Evolutionary conservation across 2,113 vertebrate genomes (phyloP), one percentile per base, ranked within the genome.

Genomic region (Verasper variegatus): DNA sequence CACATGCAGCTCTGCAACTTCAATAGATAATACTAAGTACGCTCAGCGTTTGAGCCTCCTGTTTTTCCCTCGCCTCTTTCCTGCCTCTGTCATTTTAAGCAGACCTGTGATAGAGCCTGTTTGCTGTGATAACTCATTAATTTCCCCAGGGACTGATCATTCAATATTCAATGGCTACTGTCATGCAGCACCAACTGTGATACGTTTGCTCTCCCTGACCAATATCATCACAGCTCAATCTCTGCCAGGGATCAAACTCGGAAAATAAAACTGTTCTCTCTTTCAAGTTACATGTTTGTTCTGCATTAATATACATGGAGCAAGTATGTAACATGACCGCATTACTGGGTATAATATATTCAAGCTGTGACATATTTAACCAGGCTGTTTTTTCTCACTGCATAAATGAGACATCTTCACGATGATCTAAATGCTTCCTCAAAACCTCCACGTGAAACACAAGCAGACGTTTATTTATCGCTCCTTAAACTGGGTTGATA

Each of bases 141-240:
- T 94, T 94, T 95, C 93, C 93, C 93, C 70, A 0, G 81, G 74
- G 85, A 63, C 77, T 67, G 85, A 88, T 93, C 86, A 90, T 89
- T 93, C 88, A 93, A 91, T 92, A 94, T 93, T 91, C 94, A 93
- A 86, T 85, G 87, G 83, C 81, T 69, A 73, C 67, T 82, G 81
- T 85, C 88, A 77, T 81, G 78, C 64, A 52, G 79, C 82, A 71
- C 66, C 69, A 68, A 81, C 87, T 81, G 71, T 78, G 72, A 86
- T 52, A 66, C 71, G 62, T 63, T 74, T 77, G 55, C 70, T 68
- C 42, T 72, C 42, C 63, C 81, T 76, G 72, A 86, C 83, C 87
- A 76, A 82, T 88, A 85, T 78, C 72, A 72, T 78, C 74, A 57
- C 71, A 74, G 71, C 84, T 80, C 71, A 59, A 80, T 73, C 67